Evolutionary conservation across 2,113 vertebrate genomes (phyloP), one percentile per base, ranked within the genome.

Genomic region (Gila orcuttii): DNA sequence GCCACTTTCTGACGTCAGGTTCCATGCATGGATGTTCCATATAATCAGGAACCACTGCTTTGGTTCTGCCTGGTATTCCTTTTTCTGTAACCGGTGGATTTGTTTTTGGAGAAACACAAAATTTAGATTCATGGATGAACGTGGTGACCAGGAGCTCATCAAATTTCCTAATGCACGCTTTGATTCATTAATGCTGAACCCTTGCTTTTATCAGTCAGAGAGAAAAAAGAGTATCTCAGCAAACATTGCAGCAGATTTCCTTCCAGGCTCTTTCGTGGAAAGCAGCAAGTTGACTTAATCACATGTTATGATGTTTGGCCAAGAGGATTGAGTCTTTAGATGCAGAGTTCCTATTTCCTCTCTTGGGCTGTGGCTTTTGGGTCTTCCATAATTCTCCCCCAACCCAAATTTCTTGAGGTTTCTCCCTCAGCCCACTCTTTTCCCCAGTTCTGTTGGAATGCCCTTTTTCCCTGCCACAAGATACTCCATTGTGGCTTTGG

Each of bases 1-100:
- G 87, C 82, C 36, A 45, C 23, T 62, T 42, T 71, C 66, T 93
- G 90, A 92, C 84, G 86, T 93, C 89, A 93, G 62, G 80, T 88
- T 85, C 89, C 87, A 73, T 42, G 50, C 78, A 89, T 90, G 42
- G 80, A 84, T 87, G 88, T 90, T 91, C 89, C 75, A 69, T 89
- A 71, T 85, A 55, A 82, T 83, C 85, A 36, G 45, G 42, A 64
- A 50, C 19, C 55, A 66, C 8, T 66, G 42, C 21, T 79, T 59
- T 42, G 55, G 33, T 42, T 79, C 33, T 25, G 13, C 23, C 52
- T 45, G 39, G n/a, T 47, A 64, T 47, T 81, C 9, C 8, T 39
- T 28, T 79, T 47, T 64, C n/a, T 23, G 23, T 15, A 28, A 28
- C n/a, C 12, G 55, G 3, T 45, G 31, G 28, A 13, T 79, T 33